Percentiles rank a stretch among this genome's conserved stretches.
These are phyloP conservation scores for Papilio dardanus DNA, from an alignment of 1,140 invertebrate species.

Conservation along the genomic window DNA sequence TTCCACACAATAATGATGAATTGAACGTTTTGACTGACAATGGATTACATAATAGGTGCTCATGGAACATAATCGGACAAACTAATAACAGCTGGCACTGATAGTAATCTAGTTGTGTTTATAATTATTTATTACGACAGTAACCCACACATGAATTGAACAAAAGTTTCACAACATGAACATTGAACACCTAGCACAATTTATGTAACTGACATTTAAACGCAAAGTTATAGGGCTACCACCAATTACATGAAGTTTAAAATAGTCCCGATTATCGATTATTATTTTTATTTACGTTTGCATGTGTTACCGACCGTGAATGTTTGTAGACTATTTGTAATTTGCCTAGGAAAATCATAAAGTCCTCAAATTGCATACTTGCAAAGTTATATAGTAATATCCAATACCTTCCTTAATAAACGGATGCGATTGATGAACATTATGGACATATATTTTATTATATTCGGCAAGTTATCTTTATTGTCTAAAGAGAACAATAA, in stretches of 20 bases:
- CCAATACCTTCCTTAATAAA: too few species aligned
- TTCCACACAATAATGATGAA: conserved; percentile 2
- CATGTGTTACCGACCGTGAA: neutral
- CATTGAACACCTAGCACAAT: conserved; percentile 5
- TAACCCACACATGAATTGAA: conserved; percentile 9
- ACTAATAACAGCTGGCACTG: conserved; percentile 11
- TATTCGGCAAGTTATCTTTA: too few species aligned
- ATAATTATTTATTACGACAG: conserved; percentile 26
- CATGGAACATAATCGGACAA: conserved; percentile 18
- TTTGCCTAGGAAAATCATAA: neutral
- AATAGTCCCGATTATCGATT: conserved; percentile 11
- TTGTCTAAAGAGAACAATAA: too few species aligned
- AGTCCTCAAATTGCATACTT: neutral
- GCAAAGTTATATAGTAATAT: neutral
- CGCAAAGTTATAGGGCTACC: neutral
- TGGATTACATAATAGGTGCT: conserved; percentile 18
- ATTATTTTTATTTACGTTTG: neutral
- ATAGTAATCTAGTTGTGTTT: conserved; percentile 20
- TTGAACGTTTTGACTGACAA: conserved; percentile 14
- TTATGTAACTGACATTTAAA: conserved; percentile 24
- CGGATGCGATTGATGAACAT: too few species aligned
- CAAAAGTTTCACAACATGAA: conserved; percentile 3
- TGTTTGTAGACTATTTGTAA: neutral
- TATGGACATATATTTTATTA: too few species aligned
- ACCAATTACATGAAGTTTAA: neutral